Evolutionary conservation across 1,140 invertebrate species (phyloP), one percentile per base, ranked within the genome.

Genomic region (Antheraea mylitta): DNA sequence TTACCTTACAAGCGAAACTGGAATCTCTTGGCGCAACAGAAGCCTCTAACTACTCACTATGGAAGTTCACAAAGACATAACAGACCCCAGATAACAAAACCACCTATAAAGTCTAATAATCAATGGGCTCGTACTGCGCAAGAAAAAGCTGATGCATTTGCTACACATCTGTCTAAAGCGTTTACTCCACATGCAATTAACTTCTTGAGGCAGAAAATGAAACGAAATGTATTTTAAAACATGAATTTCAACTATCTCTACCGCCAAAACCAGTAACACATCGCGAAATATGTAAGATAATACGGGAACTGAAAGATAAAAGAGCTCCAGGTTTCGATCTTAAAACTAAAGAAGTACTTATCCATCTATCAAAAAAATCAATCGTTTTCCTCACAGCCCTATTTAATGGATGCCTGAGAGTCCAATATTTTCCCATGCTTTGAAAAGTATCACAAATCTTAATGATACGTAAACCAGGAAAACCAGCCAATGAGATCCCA

Each of bases 311-410:
- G 9, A 61, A 63, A 13, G 62, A 59, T n/a, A 69, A 65, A 11
- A 66, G 58, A 71, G 69, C 69, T 58, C 69, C 70, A 30, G 66
- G 66, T 7, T 72, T 59, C 38, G 70, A 65, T 37, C 66, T 68
- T 4, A 58, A 65, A 16, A 60, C 62, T 3, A 59, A 59, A 45
- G 37, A 68, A 42, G 38, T 64, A 7, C 48, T 59, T 3, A 19
- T 13, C n/a, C 18, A 69, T 53, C 42, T 67, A 3, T 53, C 66
- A 3, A 16, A 16, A n/a, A 38, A 67, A 38, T 53, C 53, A 7
- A 30, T 30, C 5, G 16, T 59, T 5, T 59, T 67, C 58, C 1
- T 67, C 3, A 37, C 58, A 0, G 36, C 0, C 7, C 4, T 67
- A 0, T 67, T 67, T n/a, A 59, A 67, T 38, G 30, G 3, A 1